Evolutionary conservation across 37 sponge, comb jelly and placozoan genomes (phyloP).

Genomic region (Aphrocallistes beatrix): DNA sequence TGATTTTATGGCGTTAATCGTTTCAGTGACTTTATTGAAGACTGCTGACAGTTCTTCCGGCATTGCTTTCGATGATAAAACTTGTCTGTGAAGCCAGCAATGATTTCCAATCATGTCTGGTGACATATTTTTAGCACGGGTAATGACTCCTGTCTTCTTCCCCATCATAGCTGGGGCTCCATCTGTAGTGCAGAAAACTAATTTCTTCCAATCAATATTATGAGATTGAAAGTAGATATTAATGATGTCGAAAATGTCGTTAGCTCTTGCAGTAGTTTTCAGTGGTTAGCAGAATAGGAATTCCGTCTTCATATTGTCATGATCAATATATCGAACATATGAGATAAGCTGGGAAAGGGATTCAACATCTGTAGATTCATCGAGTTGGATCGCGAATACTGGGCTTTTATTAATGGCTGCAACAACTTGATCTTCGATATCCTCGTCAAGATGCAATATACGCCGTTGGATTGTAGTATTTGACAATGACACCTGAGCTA

Average conservation of each 20-base stretch:
- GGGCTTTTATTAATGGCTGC: neutral
- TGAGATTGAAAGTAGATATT: neutral
- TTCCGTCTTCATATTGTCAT: neutral
- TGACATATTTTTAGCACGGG: neutral
- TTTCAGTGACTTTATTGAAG: neutral
- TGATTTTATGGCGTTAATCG: neutral
- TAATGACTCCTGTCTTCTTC: neutral
- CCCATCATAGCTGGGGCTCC: constrained; percentile 17
- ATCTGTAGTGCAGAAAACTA: constrained; percentile 4
- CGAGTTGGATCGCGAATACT: neutral
- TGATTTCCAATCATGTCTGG: neutral
- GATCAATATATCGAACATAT: neutral
- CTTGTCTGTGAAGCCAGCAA: constrained; percentile 1
- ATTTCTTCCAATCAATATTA: neutral
- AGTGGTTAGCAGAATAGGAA: neutral
- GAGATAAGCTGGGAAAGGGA: neutral
- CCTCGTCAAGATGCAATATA: neutral
- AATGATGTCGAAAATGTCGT: neutral
- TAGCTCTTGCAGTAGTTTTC: neutral
- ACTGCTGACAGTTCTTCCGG: neutral
- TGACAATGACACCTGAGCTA: neutral
- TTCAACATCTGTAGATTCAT: constrained; percentile 3
- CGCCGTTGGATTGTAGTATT: neutral
- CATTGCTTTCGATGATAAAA: constrained; percentile 4
- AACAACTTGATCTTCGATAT: neutral